phyloP scores from a whole-genome alignment of 1,140 invertebrate species.

The Atta texana region DNA sequence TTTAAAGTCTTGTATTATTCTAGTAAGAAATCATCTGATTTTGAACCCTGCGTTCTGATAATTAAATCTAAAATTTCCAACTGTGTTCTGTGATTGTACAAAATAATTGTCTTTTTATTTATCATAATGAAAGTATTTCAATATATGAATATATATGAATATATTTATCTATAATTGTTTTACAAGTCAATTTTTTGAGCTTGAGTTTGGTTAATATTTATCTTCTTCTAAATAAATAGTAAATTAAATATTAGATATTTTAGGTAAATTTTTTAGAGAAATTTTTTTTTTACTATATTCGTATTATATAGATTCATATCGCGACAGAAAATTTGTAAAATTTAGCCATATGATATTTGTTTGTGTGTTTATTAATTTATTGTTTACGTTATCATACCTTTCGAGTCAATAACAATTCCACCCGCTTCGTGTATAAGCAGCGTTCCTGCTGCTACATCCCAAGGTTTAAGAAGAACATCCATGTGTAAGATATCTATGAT shows the following conservation, averaged over 20 bases:
- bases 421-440: slow-evolving; percentile 92
- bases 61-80: slow-evolving; percentile 1
- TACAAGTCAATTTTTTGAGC: neutral
- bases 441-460: slow-evolving; percentile 90
- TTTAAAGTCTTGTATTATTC: neutral
- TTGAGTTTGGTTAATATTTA: neutral
- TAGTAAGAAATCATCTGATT: neutral
- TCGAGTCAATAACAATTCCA: slow-evolving; percentile 89
- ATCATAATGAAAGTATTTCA: neutral
- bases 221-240: neutral
- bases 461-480: slow-evolving; percentile 88
- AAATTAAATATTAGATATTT: neutral
- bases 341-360: neutral
- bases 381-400: slow-evolving; percentile 83
- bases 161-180: neutral
- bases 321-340: neutral
- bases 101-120: neutral
- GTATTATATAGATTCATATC: no score
- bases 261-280: neutral
- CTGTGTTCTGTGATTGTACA: neutral
- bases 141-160: neutral
- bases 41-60: neutral
- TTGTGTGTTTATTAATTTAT: neutral
- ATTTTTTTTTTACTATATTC: neutral
- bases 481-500: slow-evolving; percentile 90